phyloP scores from a whole-genome alignment of 2,888 invertebrate genomes.

The Frankliniella fusca region DNA sequence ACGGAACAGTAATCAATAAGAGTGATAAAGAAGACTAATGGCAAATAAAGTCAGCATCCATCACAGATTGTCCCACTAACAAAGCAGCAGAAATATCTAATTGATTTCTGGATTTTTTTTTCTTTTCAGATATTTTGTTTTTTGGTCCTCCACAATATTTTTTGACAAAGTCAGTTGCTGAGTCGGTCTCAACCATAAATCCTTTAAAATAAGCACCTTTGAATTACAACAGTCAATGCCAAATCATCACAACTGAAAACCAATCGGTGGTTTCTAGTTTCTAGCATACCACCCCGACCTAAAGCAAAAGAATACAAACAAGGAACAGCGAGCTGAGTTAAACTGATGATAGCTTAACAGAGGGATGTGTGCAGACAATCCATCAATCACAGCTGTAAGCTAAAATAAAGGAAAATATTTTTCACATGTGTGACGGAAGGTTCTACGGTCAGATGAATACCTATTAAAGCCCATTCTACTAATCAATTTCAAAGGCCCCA shows the following conservation, averaged over 20 bases:
- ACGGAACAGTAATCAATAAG: background rate
- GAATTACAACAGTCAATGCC: slow-evolving; percentile 2
- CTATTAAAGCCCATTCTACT: too few species aligned
- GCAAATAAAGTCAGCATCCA: slow-evolving; percentile 16
- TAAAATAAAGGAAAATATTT: background rate
- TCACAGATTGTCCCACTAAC: background rate
- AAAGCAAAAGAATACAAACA: background rate
- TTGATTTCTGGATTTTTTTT: background rate
- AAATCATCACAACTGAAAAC: slow-evolving; percentile 8
- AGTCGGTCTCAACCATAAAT: background rate
- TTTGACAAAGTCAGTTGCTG: background rate
- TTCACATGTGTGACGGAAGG: background rate
- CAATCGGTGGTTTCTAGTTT: background rate
- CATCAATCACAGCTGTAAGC: background rate
- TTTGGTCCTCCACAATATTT: slow-evolving; percentile 25
- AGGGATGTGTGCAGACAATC: background rate
- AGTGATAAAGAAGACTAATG: background rate
- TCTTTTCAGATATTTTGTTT: background rate
- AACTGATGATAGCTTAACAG: background rate
- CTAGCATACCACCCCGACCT: background rate
- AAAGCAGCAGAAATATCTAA: background rate
- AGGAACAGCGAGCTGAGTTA: background rate
- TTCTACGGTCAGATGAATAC: background rate
- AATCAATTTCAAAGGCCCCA: too few species aligned
- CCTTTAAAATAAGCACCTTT: background rate